Evolutionary conservation across 2,113 vertebrate species (phyloP).

Genomic region (Tichodroma muraria): DNA sequence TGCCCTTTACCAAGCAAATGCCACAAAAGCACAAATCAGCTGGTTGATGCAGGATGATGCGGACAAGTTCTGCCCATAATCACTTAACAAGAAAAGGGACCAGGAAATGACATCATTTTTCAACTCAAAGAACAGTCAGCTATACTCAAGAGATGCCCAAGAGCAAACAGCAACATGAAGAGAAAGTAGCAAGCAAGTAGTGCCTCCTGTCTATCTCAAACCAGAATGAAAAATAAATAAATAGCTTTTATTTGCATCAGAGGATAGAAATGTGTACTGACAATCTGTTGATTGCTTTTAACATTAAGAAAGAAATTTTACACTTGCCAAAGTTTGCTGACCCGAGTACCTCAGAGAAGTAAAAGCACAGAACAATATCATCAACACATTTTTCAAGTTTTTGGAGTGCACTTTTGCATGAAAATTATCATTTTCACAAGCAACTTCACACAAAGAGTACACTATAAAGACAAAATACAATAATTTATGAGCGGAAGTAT

Average conservation of each 20-base stretch:
- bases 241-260: background rate
- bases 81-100: background rate
- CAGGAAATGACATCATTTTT: background rate
- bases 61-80: background rate
- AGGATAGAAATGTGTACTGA: background rate
- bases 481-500: background rate
- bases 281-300: background rate
- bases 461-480: background rate
- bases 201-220: background rate
- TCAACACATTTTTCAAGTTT: background rate
- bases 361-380: background rate
- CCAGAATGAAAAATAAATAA: background rate
- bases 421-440: background rate
- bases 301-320: background rate
- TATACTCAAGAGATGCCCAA: background rate
- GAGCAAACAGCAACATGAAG: background rate
- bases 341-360: background rate
- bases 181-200: background rate
- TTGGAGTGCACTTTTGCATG: background rate
- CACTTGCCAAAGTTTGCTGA: background rate
- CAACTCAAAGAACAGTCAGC: background rate
- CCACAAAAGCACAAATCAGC: constrained; percentile 46
- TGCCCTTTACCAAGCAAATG: constrained; percentile 44
- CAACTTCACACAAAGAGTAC: background rate
- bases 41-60: background rate